Evolutionary conservation across 2,113 vertebrate genomes (phyloP).

Genomic region (Anser cygnoides): DNA sequence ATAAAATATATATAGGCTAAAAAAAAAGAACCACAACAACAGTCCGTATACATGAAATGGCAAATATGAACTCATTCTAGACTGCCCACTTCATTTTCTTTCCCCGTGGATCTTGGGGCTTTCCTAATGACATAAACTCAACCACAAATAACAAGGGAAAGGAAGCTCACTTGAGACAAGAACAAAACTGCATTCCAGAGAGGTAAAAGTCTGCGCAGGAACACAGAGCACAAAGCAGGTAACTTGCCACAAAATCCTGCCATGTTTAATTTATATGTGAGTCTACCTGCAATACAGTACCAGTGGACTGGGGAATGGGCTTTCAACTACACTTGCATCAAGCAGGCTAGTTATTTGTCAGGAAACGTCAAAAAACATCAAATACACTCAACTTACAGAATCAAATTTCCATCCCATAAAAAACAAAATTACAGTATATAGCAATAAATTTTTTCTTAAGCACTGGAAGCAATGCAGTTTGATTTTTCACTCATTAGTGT

Average conservation of each 20-base stretch:
- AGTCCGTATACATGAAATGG: not conserved
- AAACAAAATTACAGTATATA: not conserved
- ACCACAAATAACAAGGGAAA: not conserved
- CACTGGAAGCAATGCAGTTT: not conserved
- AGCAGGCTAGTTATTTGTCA: not conserved
- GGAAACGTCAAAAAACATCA: not conserved
- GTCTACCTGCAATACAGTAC: not conserved
- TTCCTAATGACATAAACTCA: conserved; percentile 3
- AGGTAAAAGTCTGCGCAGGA: not conserved
- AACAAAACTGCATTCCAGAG: not conserved
- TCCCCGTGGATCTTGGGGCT: not conserved
- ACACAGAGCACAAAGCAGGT: not conserved
- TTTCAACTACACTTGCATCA: not conserved
- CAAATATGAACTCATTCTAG: not conserved
- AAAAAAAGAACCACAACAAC: not conserved
- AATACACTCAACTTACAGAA: not conserved
- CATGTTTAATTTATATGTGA: not conserved
- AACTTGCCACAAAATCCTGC: conserved; percentile 2
- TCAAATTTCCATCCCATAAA: conserved; percentile 36
- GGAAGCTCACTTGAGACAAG: not conserved
- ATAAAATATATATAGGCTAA: not conserved
- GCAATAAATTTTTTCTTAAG: not conserved
- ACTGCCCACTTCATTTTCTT: not conserved
- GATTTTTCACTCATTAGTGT: conserved; percentile 21
- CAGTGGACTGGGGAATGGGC: not conserved